Percentiles rank a stretch among this genome's conserved stretches.
Evolutionary conservation across 1,140 invertebrate species (phyloP).

Genomic region (Drosophila tsacasi): DNA sequence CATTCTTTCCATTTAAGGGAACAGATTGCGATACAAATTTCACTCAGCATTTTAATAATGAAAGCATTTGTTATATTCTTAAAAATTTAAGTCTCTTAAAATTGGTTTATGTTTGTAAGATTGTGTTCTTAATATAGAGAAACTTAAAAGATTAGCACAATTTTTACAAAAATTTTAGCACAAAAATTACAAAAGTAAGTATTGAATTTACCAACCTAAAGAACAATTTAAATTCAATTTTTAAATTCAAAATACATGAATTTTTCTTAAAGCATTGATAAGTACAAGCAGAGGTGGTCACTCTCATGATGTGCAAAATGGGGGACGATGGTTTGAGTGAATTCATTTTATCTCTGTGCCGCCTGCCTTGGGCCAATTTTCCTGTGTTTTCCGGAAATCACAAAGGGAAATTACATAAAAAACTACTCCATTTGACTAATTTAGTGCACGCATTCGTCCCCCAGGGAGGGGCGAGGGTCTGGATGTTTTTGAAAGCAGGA

Average conservation of each 20-base stretch:
- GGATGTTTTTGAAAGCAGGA: slow-evolving; percentile 13
- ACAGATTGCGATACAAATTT: slow-evolving; percentile 14
- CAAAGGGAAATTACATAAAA: slow-evolving; percentile 63
- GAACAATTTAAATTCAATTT: neutral
- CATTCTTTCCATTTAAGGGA: slow-evolving; percentile 14
- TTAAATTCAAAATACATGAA: neutral
- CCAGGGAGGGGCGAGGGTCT: slow-evolving; percentile 2
- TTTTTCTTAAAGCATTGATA: slow-evolving; percentile 2
- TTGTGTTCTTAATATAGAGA: neutral
- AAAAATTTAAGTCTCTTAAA: neutral
- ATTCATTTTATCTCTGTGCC: slow-evolving; percentile 31
- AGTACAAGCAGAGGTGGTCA: neutral
- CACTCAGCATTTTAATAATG: neutral
- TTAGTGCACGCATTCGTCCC: slow-evolving; percentile 46
- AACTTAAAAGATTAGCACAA: neutral
- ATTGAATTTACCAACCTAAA: neutral
- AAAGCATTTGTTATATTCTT: neutral
- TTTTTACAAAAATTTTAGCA: too few species aligned
- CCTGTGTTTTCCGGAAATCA: slow-evolving; percentile 36
- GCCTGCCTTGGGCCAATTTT: slow-evolving; percentile 19
- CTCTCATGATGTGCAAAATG: slow-evolving; percentile 14
- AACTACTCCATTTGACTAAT: slow-evolving; percentile 61
- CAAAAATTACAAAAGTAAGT: too few species aligned
- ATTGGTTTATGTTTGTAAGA: neutral
- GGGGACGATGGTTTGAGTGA: slow-evolving; percentile 7